phyloP scores from a whole-genome alignment of 1,140 invertebrate genomes.

The Pogonognathellus flavescens region DNA sequence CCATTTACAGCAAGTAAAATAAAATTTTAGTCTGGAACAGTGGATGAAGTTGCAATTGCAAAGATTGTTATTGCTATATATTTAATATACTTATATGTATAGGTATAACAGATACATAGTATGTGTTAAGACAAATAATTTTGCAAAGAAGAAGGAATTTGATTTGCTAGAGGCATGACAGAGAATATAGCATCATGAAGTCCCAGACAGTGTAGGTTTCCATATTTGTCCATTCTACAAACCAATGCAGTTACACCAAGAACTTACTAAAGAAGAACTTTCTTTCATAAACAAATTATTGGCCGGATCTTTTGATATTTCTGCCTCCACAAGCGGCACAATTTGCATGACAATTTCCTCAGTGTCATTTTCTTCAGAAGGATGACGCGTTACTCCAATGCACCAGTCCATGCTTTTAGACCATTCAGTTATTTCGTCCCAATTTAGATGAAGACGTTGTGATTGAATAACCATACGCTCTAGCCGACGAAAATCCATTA shows the following conservation, averaged over 20 bases:
- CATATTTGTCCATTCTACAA: too few species aligned
- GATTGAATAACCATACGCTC: neutral
- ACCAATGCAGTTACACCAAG: neutral
- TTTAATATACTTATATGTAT: too few species aligned
- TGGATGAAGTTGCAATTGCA: too few species aligned
- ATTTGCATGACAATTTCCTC: conserved; percentile 13
- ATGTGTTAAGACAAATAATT: too few species aligned
- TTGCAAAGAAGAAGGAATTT: too few species aligned
- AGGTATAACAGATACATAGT: too few species aligned
- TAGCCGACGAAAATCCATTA: neutral
- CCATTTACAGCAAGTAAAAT: too few species aligned
- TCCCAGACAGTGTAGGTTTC: too few species aligned
- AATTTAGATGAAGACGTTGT: neutral
- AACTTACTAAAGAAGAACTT: neutral
- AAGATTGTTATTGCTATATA: too few species aligned
- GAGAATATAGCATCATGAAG: too few species aligned
- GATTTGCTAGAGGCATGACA: too few species aligned
- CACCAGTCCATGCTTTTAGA: neutral
- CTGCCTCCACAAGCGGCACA: neutral
- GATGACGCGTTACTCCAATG: neutral
- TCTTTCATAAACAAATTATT: neutral
- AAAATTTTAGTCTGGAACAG: too few species aligned
- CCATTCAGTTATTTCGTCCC: conserved; percentile 9
- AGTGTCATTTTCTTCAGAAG: neutral
- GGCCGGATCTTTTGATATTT: neutral